phyloP scores from a whole-genome alignment of 1,140 invertebrate species.

The Sinonovacula constricta region DNA sequence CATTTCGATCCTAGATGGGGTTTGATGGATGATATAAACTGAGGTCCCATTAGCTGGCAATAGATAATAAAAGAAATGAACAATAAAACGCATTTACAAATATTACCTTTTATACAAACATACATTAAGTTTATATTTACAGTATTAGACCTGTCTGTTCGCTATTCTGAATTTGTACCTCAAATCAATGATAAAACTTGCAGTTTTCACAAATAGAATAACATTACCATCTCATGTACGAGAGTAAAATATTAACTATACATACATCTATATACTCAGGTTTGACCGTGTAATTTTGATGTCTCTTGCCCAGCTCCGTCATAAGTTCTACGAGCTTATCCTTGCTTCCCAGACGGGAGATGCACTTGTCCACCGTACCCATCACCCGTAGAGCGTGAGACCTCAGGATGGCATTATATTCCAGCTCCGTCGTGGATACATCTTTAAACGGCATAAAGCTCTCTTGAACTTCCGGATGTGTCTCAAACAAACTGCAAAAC shows the following conservation, averaged over 20 bases:
- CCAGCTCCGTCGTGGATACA: conserved; percentile 78
- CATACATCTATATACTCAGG: conserved; percentile 81
- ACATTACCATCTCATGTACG: too few relatives aligned
- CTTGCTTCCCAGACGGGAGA: conserved; percentile 80
- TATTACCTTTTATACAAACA: neutral
- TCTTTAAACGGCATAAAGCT: conserved; percentile 81
- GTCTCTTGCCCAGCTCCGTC: conserved; percentile 79
- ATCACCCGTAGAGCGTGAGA: conserved; percentile 81
- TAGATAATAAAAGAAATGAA: neutral
- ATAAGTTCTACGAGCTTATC: conserved; percentile 80
- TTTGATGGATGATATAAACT: conserved; percentile 46
- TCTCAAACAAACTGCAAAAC: conserved; percentile 81
- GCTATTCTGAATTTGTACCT: neutral
- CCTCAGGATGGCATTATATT: conserved; percentile 80
- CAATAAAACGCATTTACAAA: conserved; percentile 4
- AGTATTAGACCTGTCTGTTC: neutral
- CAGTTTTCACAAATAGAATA: neutral
- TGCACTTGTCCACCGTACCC: conserved; percentile 82
- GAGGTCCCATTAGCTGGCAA: conserved; percentile 51
- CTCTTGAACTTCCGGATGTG: conserved; percentile 81
- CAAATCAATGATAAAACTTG: neutral
- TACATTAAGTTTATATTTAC: neutral
- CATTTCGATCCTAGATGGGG: conserved; percentile 32
- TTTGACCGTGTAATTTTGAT: conserved; percentile 81
- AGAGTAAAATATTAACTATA: too few relatives aligned